Evolutionary conservation across 2,113 vertebrate species (phyloP).

Genomic region (Telmatochromis brichardi): DNA sequence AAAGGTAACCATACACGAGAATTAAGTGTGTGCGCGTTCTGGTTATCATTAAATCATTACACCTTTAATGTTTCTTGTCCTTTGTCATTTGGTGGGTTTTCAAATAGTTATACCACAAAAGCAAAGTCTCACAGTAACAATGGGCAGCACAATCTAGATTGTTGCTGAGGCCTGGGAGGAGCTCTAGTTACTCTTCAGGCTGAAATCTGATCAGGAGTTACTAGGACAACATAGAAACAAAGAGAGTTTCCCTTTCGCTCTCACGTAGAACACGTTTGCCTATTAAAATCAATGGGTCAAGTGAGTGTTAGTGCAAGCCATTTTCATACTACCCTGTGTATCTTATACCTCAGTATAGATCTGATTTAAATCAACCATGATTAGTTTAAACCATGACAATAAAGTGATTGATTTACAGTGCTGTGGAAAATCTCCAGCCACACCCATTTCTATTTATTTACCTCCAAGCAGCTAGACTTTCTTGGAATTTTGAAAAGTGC

Average conservation of each 20-base stretch:
- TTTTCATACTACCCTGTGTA: not conserved
- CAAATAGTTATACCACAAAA: not conserved
- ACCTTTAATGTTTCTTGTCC: not conserved
- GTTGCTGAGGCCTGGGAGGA: slow-evolving; percentile 19
- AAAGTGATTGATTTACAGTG: not conserved
- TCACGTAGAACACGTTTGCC: not conserved
- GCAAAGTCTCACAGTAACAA: not conserved
- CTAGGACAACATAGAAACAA: slow-evolving; percentile 11
- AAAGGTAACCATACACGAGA: not conserved
- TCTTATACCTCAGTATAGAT: not conserved
- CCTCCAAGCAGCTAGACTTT: rapidly evolving
- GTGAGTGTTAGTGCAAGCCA: not conserved
- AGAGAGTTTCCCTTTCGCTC: not conserved
- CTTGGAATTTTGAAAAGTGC: not conserved
- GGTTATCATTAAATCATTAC: not conserved
- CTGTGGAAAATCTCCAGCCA: not conserved
- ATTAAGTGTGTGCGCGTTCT: not conserved
- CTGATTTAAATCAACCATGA: not conserved
- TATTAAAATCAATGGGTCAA: not conserved
- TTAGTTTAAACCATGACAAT: not conserved
- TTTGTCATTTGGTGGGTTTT: not conserved
- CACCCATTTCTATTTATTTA: not conserved
- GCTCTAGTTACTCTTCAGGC: not conserved
- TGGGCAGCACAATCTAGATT: not conserved
- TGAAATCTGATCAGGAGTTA: slow-evolving; percentile 23